A percentile compares a stretch with the other conserved stretches of the same genome.
Conservation (phyloP, 2,888 invertebrate genomes). For the Dexiosoma caninum region DNA sequence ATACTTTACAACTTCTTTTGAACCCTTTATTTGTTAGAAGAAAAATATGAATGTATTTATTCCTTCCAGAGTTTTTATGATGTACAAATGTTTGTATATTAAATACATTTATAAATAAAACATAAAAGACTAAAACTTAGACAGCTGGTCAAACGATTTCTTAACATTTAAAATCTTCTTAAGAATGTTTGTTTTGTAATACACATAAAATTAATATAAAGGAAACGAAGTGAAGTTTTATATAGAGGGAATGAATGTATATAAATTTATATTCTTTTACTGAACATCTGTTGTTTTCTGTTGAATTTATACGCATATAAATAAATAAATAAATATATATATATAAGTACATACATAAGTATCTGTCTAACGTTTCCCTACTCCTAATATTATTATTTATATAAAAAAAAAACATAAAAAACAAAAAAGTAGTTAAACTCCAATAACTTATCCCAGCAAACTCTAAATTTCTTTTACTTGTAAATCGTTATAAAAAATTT, state of each 20-base stretch:
- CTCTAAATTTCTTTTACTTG: conserved; percentile 31
- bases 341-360: not conserved
- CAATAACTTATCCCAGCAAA: conserved; percentile 32
- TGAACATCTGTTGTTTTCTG: conserved; percentile 39
- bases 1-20: too few relatives aligned
- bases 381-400: not conserved
- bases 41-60: too few relatives aligned
- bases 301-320: not conserved
- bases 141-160: conserved; percentile 48
- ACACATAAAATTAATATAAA: conserved; percentile 9
- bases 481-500: conserved; percentile 1
- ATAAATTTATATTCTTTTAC: not conserved
- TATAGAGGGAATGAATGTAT: not conserved
- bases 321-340: not conserved
- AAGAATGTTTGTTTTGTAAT: conserved; percentile 27
- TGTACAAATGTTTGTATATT: not conserved
- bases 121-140: not conserved
- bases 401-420: not conserved
- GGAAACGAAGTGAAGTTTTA: not conserved
- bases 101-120: not conserved
- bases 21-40: too few relatives aligned
- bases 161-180: conserved; percentile 17
- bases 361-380: conserved; percentile 1
- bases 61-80: not conserved
- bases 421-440: conserved; percentile 5